These are phyloP conservation scores for Danio tinwini DNA, from an alignment of 2,797 vertebrate genomes.

Conservation along the genomic window DNA sequence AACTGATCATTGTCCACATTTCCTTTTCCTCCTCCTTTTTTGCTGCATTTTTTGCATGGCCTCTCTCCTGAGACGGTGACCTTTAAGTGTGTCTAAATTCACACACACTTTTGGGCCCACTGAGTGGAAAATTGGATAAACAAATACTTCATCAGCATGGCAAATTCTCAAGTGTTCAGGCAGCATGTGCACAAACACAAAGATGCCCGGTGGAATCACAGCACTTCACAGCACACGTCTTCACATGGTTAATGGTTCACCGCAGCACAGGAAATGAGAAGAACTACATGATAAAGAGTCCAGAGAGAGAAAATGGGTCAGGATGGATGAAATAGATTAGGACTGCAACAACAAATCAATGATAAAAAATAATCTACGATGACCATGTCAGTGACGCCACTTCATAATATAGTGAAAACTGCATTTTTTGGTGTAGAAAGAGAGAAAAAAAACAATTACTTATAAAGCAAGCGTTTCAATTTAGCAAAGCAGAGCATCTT, in stretches of 20 bases:
- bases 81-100: constrained; percentile 73
- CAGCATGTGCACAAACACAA: constrained; percentile 38
- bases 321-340: not conserved
- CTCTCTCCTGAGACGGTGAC: constrained; percentile 65
- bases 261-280: constrained; percentile 17
- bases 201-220: constrained; percentile 22
- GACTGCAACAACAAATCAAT: not conserved
- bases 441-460: not conserved
- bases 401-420: not conserved
- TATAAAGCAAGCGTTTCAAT: not conserved
- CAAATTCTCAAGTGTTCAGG: constrained; percentile 55
- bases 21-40: constrained; percentile 18
- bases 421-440: not conserved
- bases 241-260: constrained; percentile 39
- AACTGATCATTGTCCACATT: constrained; percentile 26
- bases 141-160: constrained; percentile 75
- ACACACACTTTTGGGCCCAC: constrained; percentile 73
- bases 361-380: not conserved
- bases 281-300: constrained; percentile 13
- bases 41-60: constrained; percentile 49
- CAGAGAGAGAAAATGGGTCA: constrained; percentile 2
- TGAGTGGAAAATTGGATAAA: constrained; percentile 78
- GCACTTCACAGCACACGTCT: constrained; percentile 21
- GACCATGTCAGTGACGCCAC: not conserved
- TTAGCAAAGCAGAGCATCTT: not conserved